Conservation (phyloP, 2,888 invertebrate genomes). For the Yponomeuta malinellus region DNA sequence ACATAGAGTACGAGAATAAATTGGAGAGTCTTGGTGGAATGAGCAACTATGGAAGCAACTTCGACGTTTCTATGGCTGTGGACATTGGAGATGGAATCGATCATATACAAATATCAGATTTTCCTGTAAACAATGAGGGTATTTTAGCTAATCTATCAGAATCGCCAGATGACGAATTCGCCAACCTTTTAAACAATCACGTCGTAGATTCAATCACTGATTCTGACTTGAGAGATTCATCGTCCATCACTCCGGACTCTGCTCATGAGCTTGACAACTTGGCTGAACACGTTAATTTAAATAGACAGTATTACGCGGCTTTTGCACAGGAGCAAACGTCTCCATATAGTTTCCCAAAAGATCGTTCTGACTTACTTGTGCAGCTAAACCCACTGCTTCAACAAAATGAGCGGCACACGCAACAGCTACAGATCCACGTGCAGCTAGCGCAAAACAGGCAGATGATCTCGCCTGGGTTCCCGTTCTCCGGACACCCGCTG, state of each 20-base stretch:
- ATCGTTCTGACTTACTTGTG: conserved; percentile 76
- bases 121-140: conserved; percentile 81
- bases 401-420: conserved; percentile 76
- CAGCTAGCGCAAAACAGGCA: conserved; percentile 79
- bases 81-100: conserved; percentile 88
- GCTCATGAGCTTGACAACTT: conserved; percentile 83
- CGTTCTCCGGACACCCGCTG: conserved; percentile 79
- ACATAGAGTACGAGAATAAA: conserved; percentile 84
- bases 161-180: conserved; percentile 83
- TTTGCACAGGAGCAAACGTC: conserved; percentile 71
- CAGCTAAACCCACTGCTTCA: conserved; percentile 74
- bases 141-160: conserved; percentile 86
- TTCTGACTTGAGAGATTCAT: conserved; percentile 81
- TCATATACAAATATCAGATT: conserved; percentile 88
- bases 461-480: conserved; percentile 75
- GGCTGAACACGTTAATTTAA: conserved; percentile 83
- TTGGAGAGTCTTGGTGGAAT: conserved; percentile 80
- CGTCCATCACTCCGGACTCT: conserved; percentile 82
- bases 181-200: conserved; percentile 83
- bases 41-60: conserved; percentile 77
- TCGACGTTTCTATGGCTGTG: conserved; percentile 89
- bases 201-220: conserved; percentile 79
- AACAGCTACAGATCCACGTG: conserved; percentile 81
- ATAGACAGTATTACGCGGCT: conserved; percentile 72
- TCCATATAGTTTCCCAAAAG: conserved; percentile 77